Base-by-base conservation (phyloP, 2,113 vertebrate genomes). In the Sorex fumeus region DNA sequence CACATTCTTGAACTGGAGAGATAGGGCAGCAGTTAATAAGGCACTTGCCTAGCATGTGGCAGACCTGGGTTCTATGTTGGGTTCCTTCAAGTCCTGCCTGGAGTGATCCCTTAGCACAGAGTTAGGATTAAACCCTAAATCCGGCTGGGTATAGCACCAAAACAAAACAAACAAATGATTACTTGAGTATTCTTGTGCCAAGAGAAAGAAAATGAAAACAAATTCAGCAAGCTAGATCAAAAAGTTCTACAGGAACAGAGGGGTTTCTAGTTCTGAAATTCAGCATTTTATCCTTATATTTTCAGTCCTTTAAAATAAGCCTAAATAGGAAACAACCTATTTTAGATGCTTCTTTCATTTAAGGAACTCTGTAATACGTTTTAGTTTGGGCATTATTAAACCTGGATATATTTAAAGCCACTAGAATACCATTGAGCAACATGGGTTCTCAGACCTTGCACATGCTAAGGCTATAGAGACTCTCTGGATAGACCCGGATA, bases 181-280 rank as follows among this genome's bases (percentile, higher is more conserved):
- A n/a, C 16, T 50, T 69, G 40, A 69, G 90, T 94, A 60, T 83
- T 85, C 34, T 2, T 16, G 13, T 34, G 30, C 19, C 25, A 66
- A 78, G 32, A 84, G 47, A 76, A 74, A 78, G 43, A 81, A 94
- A 83, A 76, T 86, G 7, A 88, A 94, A 89, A 86, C 30, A 76
- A 92, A 50, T 27, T 28, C 34, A 32, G 43, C 1, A 3, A 50
- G 8, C 50, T 66, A 5, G 23, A 80, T 84, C 79, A 87, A 90
- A 40, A 64, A 81, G 88, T 93, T 57, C 25, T 79, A 28, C 47
- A 86, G 47, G 72, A 77, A 76, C 23, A 66, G 83, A 47, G 94
- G 32, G 25, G 16, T 85, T 93, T 81, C 76, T 36, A 64, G 8
- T 72, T 88, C 36, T 72, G 71, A 80, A 90, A 86, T 79, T 75